Base-by-base conservation (phyloP, 2,797 vertebrate species). In the Petrocephalus schoutedeni region DNA sequence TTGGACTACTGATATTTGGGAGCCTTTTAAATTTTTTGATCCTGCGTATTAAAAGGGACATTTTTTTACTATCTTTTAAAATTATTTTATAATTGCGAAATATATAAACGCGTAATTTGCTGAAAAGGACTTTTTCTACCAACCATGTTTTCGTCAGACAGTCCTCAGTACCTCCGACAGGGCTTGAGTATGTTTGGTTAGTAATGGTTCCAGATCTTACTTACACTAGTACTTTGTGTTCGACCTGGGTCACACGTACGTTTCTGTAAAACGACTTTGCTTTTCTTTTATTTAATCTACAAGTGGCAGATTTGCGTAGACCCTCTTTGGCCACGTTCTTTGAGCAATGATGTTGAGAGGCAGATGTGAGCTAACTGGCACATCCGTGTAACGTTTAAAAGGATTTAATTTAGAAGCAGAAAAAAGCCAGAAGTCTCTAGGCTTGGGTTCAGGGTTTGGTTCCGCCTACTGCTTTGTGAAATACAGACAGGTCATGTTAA, bases 111-210 rank as follows among this genome's bases (percentile, higher is more conserved):
- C 5, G 71, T 92, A 49, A 53, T 59, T 89, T 89, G 85, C 86
- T 87, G 89, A 87, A 41, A 92, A 92, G 89, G 88, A 91, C 88
- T 90, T 88, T 64, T 89, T 88, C 59, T 89, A 89, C 90, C 90
- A 91, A 89, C 89, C 89, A 96, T 96, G 96, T 96, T 95, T 92
- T 96, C 96, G 86, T 96, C 96, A 90, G 96, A 96, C 92, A 96
- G 94, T 92, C 95, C 96, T 85, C 96, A 95, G 88, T 96, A 96
- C 90, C 94, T 96, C 67, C 95, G 95, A 89, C 96, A 96, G 94
- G 96, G 96, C 94, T 93, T 96, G 89, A 96, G 96, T 94, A 96
- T 96, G 96, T 96, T 96, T 94, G 96, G 96, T 96, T 91, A 96
- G 95, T 96, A 88, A 49, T 74, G 21, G 9, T 83, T 45, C 36